Evolutionary conservation across 2,888 invertebrate genomes (phyloP).

Genomic region (Lasioglossum figueresi): DNA sequence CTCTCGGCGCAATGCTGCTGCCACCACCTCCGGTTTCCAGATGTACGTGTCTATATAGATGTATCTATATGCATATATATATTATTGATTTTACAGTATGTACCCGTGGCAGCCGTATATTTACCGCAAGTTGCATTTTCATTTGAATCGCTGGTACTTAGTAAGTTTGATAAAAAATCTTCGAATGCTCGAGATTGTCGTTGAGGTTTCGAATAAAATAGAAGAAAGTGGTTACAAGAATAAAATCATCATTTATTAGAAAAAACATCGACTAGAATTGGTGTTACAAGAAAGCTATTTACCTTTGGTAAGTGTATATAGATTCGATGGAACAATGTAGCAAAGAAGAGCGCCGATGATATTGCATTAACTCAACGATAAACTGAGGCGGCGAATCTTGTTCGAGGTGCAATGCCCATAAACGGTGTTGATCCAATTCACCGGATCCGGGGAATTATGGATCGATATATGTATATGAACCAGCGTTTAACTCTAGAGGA

Average conservation of each 20-base stretch:
- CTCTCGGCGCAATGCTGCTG: constrained; percentile 63
- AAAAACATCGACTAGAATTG: background rate
- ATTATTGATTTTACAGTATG: constrained; percentile 68
- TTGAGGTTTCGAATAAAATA: background rate
- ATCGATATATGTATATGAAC: background rate
- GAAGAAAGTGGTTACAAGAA: background rate
- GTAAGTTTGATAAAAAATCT: background rate
- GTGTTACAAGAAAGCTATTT: constrained; percentile 2
- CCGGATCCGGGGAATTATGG: background rate
- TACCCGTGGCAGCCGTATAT: background rate
- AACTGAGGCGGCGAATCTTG: background rate
- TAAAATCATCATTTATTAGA: background rate
- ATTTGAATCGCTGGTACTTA: background rate
- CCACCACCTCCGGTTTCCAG: constrained; percentile 52
- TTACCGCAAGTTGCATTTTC: background rate
- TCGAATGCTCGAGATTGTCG: background rate
- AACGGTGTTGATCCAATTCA: constrained; percentile 5
- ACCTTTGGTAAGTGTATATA: background rate
- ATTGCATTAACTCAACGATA: background rate
- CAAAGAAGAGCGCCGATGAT: background rate
- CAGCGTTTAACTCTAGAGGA: background rate
- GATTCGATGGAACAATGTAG: background rate
- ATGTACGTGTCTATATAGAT: background rate
- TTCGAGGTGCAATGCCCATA: background rate
- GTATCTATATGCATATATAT: constrained; percentile 45